Conservation (phyloP, 1,140 invertebrate species). For the Drosophila dunni region DNA sequence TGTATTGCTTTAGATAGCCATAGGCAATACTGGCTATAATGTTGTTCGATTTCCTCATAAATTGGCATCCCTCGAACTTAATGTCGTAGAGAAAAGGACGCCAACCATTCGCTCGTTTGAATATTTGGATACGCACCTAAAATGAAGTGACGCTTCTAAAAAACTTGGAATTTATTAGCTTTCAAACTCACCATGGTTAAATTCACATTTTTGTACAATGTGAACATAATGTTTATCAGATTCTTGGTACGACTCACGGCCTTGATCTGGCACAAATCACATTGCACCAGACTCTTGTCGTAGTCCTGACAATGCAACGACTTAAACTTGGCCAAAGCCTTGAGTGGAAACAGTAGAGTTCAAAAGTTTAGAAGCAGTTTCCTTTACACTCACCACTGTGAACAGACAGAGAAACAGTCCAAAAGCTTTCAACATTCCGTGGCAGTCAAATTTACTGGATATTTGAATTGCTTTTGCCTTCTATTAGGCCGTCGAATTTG, state of each 20-base stretch:
- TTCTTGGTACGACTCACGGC: conserved; percentile 35
- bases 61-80: neutral
- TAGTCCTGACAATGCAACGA: conserved; percentile 17
- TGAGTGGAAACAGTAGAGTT: neutral
- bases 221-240: conserved; percentile 14
- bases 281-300: conserved; percentile 5
- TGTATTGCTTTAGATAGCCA: neutral
- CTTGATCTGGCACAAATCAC: conserved; percentile 24
- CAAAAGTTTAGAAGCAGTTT: neutral
- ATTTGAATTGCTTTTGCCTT: neutral
- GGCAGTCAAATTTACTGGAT: neutral
- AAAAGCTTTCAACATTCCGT: neutral
- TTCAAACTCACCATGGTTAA: neutral
- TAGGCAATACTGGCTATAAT: neutral
- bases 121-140: neutral
- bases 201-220: neutral
- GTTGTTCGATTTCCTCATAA: neutral
- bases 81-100: conserved; percentile 33
- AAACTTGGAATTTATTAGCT: no score
- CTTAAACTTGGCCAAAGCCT: conserved; percentile 30
- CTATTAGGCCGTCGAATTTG: neutral
- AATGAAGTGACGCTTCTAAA: neutral
- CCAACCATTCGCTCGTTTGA: conserved; percentile 37
- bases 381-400: neutral
- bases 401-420: neutral